Percentiles rank a stretch among this genome's conserved stretches.
phyloP scores from a whole-genome alignment of 2,113 vertebrate species.

The Crotalus viridis region DNA sequence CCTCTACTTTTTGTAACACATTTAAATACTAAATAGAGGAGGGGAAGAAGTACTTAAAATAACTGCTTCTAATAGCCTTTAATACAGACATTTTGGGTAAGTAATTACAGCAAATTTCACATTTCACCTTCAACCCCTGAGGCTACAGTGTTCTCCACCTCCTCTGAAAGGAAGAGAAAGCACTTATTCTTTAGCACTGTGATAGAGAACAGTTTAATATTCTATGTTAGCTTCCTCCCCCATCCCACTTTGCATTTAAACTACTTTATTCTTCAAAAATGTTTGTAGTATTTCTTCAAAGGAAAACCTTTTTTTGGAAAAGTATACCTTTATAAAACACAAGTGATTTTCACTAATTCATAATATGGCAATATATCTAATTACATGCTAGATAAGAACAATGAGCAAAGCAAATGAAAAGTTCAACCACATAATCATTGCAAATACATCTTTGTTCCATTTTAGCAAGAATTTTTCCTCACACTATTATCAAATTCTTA shows the following conservation, averaged over 20 bases:
- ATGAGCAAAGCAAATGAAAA: constrained; percentile 69
- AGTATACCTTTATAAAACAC: constrained; percentile 35
- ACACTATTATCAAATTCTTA: constrained; percentile 33
- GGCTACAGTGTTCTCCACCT: constrained; percentile 79
- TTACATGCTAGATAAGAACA: constrained; percentile 60
- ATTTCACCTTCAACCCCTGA: constrained; percentile 83
- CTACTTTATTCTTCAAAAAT: constrained; percentile 63
- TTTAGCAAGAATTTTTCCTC: constrained; percentile 22
- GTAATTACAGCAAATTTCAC: constrained; percentile 87
- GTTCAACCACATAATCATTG: constrained; percentile 54
- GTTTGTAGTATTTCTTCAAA: constrained; percentile 54
- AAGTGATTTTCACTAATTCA: constrained; percentile 36
- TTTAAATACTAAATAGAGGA: constrained; percentile 85
- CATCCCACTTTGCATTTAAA: constrained; percentile 65
- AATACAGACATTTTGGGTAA: constrained; percentile 86
- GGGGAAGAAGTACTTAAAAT: constrained; percentile 83
- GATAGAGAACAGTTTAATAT: constrained; percentile 74
- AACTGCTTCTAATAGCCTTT: constrained; percentile 90
- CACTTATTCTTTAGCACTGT: constrained; percentile 70
- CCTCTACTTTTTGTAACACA: constrained; percentile 72
- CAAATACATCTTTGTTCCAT: constrained; percentile 53
- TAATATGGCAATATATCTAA: constrained; percentile 33
- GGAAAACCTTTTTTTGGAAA: constrained; percentile 56
- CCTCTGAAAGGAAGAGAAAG: constrained; percentile 79
- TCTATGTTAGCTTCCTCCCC: constrained; percentile 57